A percentile compares a stretch with the other conserved stretches of the same genome.
These are phyloP conservation scores for Nestor notabilis DNA, from an alignment of 2,113 vertebrate genomes.

Conservation along the genomic window DNA sequence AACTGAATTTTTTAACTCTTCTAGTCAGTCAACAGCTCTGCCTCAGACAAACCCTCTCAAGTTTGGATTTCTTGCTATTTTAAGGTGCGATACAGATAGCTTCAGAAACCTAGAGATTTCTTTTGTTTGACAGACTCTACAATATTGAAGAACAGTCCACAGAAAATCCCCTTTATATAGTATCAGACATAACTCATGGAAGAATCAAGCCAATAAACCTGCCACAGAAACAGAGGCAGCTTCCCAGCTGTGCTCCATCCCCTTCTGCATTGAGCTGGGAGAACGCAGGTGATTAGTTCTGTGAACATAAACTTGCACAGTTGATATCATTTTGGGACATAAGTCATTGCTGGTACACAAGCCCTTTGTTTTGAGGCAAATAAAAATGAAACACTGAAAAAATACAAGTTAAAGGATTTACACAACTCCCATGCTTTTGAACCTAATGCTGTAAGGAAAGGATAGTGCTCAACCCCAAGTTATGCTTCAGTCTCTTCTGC, in stretches of 20 bases:
- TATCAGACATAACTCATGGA: constrained; percentile 47
- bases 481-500: neutral
- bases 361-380: constrained; percentile 52
- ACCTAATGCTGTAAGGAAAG: neutral
- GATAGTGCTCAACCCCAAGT: neutral
- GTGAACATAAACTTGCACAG: constrained; percentile 13
- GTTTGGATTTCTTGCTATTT: constrained; percentile 11
- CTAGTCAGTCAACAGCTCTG: neutral
- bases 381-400: constrained; percentile 23
- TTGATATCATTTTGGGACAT: neutral
- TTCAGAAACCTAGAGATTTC: constrained; percentile 47
- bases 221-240: neutral
- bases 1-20: neutral
- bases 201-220: constrained; percentile 55
- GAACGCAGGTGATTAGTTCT: constrained; percentile 13
- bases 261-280: constrained; percentile 3
- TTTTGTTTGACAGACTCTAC: constrained; percentile 37
- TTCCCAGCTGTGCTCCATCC: neutral
- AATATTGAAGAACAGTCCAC: constrained; percentile 37
- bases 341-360: constrained; percentile 5
- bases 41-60: neutral
- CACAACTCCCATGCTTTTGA: neutral
- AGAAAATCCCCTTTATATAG: constrained; percentile 59
- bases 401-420: constrained; percentile 46
- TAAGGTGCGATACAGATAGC: neutral